phyloP scores from a whole-genome alignment of 2,113 vertebrate genomes.

The Aythya baeri region DNA sequence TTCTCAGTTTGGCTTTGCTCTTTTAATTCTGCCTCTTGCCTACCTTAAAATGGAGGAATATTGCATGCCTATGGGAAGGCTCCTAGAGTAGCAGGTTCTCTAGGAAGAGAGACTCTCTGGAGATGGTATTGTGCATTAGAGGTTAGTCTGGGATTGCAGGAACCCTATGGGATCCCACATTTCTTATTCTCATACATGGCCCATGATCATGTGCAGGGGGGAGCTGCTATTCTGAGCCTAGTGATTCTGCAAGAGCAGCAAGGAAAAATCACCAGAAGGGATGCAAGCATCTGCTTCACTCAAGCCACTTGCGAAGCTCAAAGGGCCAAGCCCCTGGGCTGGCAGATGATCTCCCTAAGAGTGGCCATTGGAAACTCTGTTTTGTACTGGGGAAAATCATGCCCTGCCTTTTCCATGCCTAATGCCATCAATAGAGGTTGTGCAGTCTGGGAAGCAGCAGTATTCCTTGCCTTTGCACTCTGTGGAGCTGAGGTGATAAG shows the following conservation, averaged over 20 bases:
- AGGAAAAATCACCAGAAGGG: neutral
- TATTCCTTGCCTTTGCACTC: neutral
- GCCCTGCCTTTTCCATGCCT: neutral
- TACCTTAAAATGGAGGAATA: neutral
- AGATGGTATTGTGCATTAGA: neutral
- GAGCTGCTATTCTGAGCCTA: neutral
- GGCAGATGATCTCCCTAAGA: neutral
- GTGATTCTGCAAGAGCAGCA: neutral
- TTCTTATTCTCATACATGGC: neutral
- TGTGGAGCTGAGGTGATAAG: neutral
- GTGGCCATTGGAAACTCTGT: neutral
- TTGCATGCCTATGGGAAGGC: neutral
- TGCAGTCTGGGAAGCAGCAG: neutral
- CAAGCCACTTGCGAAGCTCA: neutral
- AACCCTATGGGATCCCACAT: neutral
- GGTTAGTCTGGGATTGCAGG: neutral
- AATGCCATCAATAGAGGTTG: neutral
- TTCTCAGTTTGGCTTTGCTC: slow-evolving; percentile 12
- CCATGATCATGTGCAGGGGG: neutral
- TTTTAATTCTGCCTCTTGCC: neutral
- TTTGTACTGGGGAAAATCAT: neutral
- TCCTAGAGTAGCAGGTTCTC: neutral
- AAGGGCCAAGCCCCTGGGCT: neutral
- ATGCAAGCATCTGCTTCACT: neutral
- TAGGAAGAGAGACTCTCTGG: neutral